phyloP scores from a whole-genome alignment of 2,888 invertebrate species.

The Dasypogon diadema region DNA sequence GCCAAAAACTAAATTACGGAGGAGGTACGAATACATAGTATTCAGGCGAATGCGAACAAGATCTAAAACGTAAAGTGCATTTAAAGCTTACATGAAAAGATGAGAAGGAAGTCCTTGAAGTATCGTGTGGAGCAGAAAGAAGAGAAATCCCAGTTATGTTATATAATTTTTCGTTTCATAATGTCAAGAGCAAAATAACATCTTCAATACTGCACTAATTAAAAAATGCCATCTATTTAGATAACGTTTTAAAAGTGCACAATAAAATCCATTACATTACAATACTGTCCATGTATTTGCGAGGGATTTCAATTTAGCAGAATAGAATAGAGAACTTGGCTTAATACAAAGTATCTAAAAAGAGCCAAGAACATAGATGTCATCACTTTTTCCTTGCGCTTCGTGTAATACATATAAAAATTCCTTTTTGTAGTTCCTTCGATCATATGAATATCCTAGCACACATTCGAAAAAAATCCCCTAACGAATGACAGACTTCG shows the following conservation, averaged over 20 bases:
- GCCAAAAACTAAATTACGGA: not conserved
- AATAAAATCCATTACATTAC: not conserved
- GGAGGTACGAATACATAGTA: not conserved
- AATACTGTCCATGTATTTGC: conserved; percentile 9
- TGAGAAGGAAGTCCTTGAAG: conserved; percentile 18
- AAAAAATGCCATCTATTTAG: too few relatives aligned
- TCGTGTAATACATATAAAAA: conserved; percentile 27
- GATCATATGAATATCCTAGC: conserved; percentile 3
- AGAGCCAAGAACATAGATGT: conserved; percentile 21
- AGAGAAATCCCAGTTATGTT: not conserved
- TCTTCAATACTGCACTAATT: too few relatives aligned
- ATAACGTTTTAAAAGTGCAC: not conserved
- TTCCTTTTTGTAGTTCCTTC: conserved; percentile 15
- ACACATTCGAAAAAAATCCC: conserved; percentile 17
- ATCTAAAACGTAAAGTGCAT: not conserved
- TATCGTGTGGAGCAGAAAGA: not conserved
- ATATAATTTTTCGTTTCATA: conserved; percentile 2
- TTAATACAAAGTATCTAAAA: too few relatives aligned
- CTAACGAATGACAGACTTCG: conserved; percentile 49
- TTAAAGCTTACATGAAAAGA: not conserved
- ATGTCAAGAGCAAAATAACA: too few relatives aligned
- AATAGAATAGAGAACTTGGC: too few relatives aligned
- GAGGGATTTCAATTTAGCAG: conserved; percentile 8
- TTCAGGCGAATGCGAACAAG: conserved; percentile 1
- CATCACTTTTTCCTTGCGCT: conserved; percentile 2